phyloP scores from a whole-genome alignment of 1,140 invertebrate genomes.

The Wasmannia auropunctata region DNA sequence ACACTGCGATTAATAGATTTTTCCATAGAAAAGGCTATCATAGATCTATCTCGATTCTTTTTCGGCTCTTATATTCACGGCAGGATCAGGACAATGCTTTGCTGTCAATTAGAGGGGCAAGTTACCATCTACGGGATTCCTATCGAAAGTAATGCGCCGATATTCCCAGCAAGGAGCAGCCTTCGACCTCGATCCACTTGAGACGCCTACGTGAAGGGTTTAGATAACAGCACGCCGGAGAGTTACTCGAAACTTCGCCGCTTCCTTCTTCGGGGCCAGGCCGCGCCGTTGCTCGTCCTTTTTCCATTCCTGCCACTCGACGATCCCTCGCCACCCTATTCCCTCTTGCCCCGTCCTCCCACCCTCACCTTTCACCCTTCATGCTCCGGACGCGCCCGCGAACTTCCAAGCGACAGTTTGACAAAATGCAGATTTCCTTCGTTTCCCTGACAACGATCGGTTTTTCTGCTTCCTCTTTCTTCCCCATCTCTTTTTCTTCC shows the following conservation, averaged over 20 bases:
- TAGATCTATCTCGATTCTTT: not conserved
- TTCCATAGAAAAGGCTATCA: not conserved
- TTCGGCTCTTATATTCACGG: slow-evolving; percentile 6
- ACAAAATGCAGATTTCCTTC: slow-evolving; percentile 76
- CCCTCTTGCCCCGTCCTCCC: not conserved
- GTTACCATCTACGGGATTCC: slow-evolving; percentile 58
- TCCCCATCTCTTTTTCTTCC: not conserved
- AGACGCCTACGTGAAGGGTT: slow-evolving; percentile 68
- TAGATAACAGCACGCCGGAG: slow-evolving; percentile 70
- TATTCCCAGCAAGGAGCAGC: slow-evolving; percentile 61
- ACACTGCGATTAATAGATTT: not conserved
- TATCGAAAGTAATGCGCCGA: slow-evolving; percentile 66
- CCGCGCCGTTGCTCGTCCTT: slow-evolving; percentile 33
- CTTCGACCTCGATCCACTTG: slow-evolving; percentile 68
- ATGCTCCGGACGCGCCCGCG: slow-evolving; percentile 39
- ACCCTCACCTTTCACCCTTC: slow-evolving; percentile 65
- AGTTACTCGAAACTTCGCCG: slow-evolving; percentile 71
- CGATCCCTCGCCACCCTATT: slow-evolving; percentile 19
- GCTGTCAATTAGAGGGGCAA: slow-evolving; percentile 49
- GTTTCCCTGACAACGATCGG: slow-evolving; percentile 73
- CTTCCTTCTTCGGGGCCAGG: slow-evolving; percentile 47
- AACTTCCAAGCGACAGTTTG: slow-evolving; percentile 73
- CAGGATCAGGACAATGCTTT: slow-evolving; percentile 54
- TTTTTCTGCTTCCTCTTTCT: slow-evolving; percentile 63
- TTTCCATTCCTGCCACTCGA: slow-evolving; percentile 45